Evolutionary conservation across 2,113 vertebrate genomes (phyloP), one percentile per base, ranked within the genome.

Genomic region (Onychostoma macrolepis): DNA sequence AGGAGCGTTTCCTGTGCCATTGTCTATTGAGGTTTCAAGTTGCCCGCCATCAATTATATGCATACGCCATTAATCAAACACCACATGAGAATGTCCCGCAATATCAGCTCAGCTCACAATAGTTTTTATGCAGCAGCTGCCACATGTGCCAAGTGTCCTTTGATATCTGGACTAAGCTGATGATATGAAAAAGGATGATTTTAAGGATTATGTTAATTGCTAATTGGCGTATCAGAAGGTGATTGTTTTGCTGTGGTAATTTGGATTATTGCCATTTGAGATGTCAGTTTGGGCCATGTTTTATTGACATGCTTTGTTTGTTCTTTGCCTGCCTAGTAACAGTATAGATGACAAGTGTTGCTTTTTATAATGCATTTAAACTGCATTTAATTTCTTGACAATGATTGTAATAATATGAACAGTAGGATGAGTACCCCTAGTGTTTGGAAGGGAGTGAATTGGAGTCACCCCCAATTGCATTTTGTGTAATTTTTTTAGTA

Each of bases 201-300:
- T 95, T 90, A 90, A 91, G 90, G 93, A 93, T 94, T 94, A 93
- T 94, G 91, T 80, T 94, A 93, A 93, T 92, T 92, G 89, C 80
- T 93, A 92, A 93, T 93, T 91, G 89, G 83, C 89, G 83, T 91
- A 93, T 91, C 86, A 90, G 87, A 79, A 91, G 86, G 91, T 88
- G 89, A 92, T 92, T 92, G 89, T 93, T 94, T 92, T 92, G 90
- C 75, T 76, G 67, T 86, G 83, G 91, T 91, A 89, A 92, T 91
- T 90, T 93, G 87, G 88, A 93, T 92, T 91, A 93, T 88, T 87
- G 88, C 75, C 65, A 61, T 90, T 89, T 88, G 85, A 91, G 89
- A 89, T 91, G 93, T 91, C 81, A 63, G 71, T 67, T 69, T 77
- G 86, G 19, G 69, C 21, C 0, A 12, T 72, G 88, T 33, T 78